Evolutionary conservation across 2,888 invertebrate genomes (phyloP), one percentile per base, ranked within the genome.

Genomic region (Bruchidius siliquastri): DNA sequence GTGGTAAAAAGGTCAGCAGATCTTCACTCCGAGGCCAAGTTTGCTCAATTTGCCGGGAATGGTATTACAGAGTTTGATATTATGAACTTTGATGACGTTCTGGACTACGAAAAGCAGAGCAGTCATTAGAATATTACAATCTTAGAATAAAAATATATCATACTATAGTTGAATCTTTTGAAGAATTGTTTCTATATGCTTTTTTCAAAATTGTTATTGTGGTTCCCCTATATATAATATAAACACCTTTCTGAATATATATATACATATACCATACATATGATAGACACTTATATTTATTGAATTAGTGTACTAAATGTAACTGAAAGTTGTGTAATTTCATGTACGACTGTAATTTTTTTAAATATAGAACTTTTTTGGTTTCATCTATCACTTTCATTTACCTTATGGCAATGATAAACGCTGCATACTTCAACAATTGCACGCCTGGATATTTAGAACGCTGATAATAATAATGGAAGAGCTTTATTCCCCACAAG

Each of bases 1-100:
- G 86, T 85, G 73, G 84, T 83, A 30, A 87, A 87, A 79, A 80
- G 86, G 49, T 86, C 86, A 13, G 84, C 85, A 2, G 84, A 85
- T 69, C 78, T 82, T 4, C 87, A 88, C 0, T 83, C 87, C 77
- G 82, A 89, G 81, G 89, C 87, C 68, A 91, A 92, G 82, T 95
- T 92, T 87, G 91, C 93, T 72, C 92, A 92, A 83, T 96, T 94
- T 87, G 90, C 94, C 22, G 96, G 96, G 20, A 91, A 90, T 72
- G 91, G 90, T 80, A 90, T 95, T 75, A 89, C 92, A 80, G 92
- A 94, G 87, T 90, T 93, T 76, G 90, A 93, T 83, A 91, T 96
- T 81, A 84, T 91, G 79, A 94, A 95, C 86, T 87, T 94, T 74
- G 88, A 88, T 0, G 92, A 92, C 67, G 85, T 93, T 71, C 86